Base-by-base conservation (phyloP, 2,797 vertebrate genomes). In the Rhynchonycteris naso region DNA sequence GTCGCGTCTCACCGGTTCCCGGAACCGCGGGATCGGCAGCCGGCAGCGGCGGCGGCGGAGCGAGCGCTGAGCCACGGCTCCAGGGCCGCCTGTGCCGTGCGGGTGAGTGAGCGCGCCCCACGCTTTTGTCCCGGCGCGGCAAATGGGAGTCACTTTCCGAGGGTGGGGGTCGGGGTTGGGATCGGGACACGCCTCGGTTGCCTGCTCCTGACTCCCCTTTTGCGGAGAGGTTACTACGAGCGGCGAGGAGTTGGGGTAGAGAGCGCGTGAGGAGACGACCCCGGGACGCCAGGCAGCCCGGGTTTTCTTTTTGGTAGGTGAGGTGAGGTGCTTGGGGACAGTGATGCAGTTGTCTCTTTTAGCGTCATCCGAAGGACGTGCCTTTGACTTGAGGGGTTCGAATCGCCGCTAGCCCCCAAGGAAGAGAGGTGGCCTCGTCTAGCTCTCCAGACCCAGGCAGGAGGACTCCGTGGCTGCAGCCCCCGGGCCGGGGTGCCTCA, bases 111-210 rank as follows among this genome's bases (percentile, higher is more conserved):
- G 69, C 38, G 38, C 22, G 85, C 69, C 76, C 47, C 85, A 38
- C 59, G 95, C 96, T 97, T 96, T 97, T 97, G 96, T 97, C 94
- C 95, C 30, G 59, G 35, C n/a, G 58, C 50, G 50, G 90, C 33
- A 80, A 47, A 71, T 38, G 65, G 83, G 59, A 63, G 93, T 58
- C 58, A 63, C n/a, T 30, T 43, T 50, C 24, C 0, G 26, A 80
- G 50, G 89, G 74, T 30, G 78, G 75, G 69, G 59, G 47, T 66
- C 52, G 50, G 56, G 54, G 61, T 24, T 7, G n/a, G 50, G 24
- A 30, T 61, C 30, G 38, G 74, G 63, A 88, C 54, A 52, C n/a
- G 26, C 26, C 18, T 22, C 16, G 9, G 28, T 14, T 21, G 68
- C 78, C 8, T 28, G n/a, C 35, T 2, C 24, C 33, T 0, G 21